Evolutionary conservation across 2,888 invertebrate species (phyloP).

Genomic region (Antheraea assamensis): DNA sequence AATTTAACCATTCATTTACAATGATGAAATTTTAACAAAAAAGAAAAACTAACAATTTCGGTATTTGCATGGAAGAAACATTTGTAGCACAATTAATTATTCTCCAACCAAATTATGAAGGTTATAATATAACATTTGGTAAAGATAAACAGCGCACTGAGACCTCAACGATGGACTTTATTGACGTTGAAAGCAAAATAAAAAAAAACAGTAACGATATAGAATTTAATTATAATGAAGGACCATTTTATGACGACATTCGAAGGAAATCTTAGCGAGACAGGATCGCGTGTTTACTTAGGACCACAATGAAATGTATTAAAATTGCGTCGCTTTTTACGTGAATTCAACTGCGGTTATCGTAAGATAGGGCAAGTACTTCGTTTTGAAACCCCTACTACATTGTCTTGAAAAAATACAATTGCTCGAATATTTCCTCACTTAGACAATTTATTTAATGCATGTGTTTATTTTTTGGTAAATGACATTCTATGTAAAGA

Average conservation of each 20-base stretch:
- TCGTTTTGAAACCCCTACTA: not conserved
- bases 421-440: not conserved
- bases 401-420: not conserved
- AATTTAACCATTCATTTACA: no score
- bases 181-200: constrained; percentile 21
- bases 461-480: not conserved
- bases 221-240: constrained; percentile 44
- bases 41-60: not conserved
- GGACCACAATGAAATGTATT: constrained; percentile 33
- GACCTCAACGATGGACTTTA: constrained; percentile 27
- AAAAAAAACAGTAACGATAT: constrained; percentile 37
- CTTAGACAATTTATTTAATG: not conserved
- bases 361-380: not conserved
- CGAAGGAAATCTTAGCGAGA: constrained; percentile 34
- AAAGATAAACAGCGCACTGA: constrained; percentile 29
- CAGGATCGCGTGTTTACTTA: constrained; percentile 39
- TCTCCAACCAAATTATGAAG: not conserved
- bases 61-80: not conserved
- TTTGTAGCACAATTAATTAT: not conserved
- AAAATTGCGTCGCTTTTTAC: constrained; percentile 27
- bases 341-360: not conserved
- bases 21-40: no score
- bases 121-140: not conserved
- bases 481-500: no score
- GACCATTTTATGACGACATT: constrained; percentile 33